These are phyloP conservation scores for Muscidifurax raptorellus DNA, from an alignment of 1,140 invertebrate genomes.

Conservation along the genomic window DNA sequence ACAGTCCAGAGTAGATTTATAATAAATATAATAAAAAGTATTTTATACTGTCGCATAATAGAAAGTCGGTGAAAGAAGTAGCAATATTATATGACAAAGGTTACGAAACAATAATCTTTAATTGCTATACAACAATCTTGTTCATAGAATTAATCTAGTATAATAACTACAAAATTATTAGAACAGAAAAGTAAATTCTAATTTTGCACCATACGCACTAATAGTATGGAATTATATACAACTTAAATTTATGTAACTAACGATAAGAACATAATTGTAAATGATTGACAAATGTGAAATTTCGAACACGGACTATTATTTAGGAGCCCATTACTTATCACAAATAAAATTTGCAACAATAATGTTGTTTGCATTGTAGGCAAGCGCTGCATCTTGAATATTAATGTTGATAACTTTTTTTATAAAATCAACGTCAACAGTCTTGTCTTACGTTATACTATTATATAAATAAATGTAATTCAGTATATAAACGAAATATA, in stretches of 20 bases:
- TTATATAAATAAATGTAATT: slow-evolving; percentile 23
- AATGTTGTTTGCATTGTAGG: neutral
- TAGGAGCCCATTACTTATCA: slow-evolving; percentile 5
- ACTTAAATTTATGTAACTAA: slow-evolving; percentile 15
- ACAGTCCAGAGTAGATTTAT: slow-evolving; percentile 27
- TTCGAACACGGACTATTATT: neutral
- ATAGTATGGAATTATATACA: slow-evolving; percentile 44
- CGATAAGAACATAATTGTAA: neutral
- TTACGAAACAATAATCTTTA: too few species aligned
- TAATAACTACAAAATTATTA: neutral
- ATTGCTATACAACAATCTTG: neutral
- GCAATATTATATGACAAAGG: neutral
- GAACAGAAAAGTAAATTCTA: neutral
- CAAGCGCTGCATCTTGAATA: slow-evolving; percentile 5
- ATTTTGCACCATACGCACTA: neutral
- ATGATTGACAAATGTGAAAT: slow-evolving; percentile 1
- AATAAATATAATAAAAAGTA: slow-evolving; percentile 20
- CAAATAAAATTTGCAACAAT: slow-evolving; percentile 28
- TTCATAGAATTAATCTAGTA: neutral
- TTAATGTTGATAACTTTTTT: neutral
- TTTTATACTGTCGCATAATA: neutral
- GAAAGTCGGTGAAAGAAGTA: neutral
- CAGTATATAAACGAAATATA: slow-evolving; percentile 6
- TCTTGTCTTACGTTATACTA: slow-evolving; percentile 19
- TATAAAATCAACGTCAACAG: slow-evolving; percentile 52